Conservation (phyloP, 2,113 vertebrate genomes). For the Alaudala cheleensis region DNA sequence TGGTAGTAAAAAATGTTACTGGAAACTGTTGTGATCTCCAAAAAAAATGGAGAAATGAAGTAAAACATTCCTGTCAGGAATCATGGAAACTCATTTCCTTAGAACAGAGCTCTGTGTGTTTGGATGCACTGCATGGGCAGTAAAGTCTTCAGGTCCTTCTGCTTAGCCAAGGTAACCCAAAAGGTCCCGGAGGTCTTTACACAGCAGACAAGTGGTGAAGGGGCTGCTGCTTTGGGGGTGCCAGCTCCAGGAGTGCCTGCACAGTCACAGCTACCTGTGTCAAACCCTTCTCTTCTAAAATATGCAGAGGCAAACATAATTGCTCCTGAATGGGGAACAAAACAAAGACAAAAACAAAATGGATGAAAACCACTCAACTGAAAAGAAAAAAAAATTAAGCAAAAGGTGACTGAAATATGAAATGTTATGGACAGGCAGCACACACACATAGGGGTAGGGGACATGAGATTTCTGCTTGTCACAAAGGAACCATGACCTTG, state of each 20-base stretch:
- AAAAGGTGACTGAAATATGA: slow-evolving; percentile 29
- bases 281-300: slow-evolving; percentile 97
- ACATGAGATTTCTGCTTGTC: neutral
- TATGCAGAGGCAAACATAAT: slow-evolving; percentile 97
- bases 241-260: slow-evolving; percentile 88
- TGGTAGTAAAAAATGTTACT: slow-evolving; percentile 30
- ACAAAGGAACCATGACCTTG: neutral
- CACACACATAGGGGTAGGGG: neutral
- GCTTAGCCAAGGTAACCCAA: slow-evolving; percentile 58
- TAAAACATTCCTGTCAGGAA: slow-evolving; percentile 77
- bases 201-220: slow-evolving; percentile 73
- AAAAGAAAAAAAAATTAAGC: slow-evolving; percentile 66
- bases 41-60: slow-evolving; percentile 79
- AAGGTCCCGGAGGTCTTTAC: slow-evolving; percentile 53
- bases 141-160: slow-evolving; percentile 60
- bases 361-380: slow-evolving; percentile 72
- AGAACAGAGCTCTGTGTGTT: slow-evolving; percentile 59
- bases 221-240: slow-evolving; percentile 84
- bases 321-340: slow-evolving; percentile 83
- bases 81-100: slow-evolving; percentile 65
- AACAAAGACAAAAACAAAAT: slow-evolving; percentile 73
- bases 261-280: slow-evolving; percentile 92
- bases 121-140: slow-evolving; percentile 60
- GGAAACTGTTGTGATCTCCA: slow-evolving; percentile 69
- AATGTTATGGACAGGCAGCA: slow-evolving; percentile 29